Conservation (phyloP, 1,140 invertebrate species). For the Ectropis grisescens region DNA sequence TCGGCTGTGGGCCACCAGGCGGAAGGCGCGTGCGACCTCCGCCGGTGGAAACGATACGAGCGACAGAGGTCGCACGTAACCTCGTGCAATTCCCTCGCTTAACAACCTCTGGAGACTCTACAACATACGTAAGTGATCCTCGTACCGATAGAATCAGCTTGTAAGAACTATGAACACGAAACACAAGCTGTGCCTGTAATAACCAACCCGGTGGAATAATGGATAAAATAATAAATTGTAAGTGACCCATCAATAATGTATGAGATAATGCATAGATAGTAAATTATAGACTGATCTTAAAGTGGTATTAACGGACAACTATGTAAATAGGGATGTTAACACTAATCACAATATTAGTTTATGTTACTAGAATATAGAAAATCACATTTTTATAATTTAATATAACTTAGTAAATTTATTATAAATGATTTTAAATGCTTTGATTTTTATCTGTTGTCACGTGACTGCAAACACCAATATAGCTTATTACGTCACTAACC, state of each 20-base stretch:
- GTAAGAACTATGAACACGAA: background rate
- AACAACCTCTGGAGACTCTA: slow-evolving; percentile 4
- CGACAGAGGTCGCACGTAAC: slow-evolving; percentile 8
- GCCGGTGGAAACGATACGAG: slow-evolving; percentile 1
- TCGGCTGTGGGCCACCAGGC: background rate
- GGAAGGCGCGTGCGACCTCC: slow-evolving; percentile 6
- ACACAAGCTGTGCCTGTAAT: background rate
- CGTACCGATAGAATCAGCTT: background rate
- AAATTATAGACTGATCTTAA: too few relatives aligned
- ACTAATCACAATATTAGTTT: too few relatives aligned
- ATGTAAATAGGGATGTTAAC: too few relatives aligned
- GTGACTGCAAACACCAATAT: too few relatives aligned
- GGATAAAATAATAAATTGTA: too few relatives aligned
- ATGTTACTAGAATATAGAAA: too few relatives aligned
- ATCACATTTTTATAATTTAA: too few relatives aligned
- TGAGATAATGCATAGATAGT: background rate
- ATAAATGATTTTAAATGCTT: too few relatives aligned
- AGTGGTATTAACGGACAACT: too few relatives aligned
- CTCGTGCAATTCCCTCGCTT: slow-evolving; percentile 7
- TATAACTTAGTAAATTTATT: too few relatives aligned
- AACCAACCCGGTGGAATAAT: background rate
- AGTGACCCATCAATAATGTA: background rate
- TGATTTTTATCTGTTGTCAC: too few relatives aligned
- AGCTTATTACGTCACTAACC: too few relatives aligned
- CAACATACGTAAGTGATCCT: background rate